These are phyloP conservation scores for Melanotaenia duboulayi DNA, from an alignment of 2,113 vertebrate genomes.

Conservation along the genomic window DNA sequence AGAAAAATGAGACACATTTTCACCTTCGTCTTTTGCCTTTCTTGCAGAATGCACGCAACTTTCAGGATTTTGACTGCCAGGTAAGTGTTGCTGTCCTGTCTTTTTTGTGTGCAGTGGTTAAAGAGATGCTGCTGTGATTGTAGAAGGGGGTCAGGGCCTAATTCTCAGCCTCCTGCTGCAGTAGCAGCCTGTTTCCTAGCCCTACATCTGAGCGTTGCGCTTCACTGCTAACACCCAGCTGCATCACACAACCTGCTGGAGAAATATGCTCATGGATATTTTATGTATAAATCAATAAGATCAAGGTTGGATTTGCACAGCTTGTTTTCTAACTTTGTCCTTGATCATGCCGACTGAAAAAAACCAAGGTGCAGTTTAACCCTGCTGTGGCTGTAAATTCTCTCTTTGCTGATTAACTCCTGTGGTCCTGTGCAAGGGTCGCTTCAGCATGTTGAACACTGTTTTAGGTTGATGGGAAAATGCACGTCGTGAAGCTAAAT, in stretches of 20 bases:
- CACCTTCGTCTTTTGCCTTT: constrained; percentile 19
- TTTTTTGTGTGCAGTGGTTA: neutral
- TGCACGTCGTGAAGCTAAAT: neutral
- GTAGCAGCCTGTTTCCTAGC: constrained; percentile 12
- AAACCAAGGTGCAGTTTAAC: too few species aligned
- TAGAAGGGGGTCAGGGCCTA: neutral
- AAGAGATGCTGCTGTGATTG: neutral
- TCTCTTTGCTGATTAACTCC: too few species aligned
- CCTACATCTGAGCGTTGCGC: constrained; percentile 10
- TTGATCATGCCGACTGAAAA: neutral
- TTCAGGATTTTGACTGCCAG: constrained; percentile 98
- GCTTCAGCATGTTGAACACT: too few species aligned
- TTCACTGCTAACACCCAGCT: neutral
- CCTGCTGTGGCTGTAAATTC: too few species aligned
- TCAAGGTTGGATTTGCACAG: neutral
- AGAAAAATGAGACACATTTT: neutral
- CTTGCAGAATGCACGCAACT: constrained; percentile 91
- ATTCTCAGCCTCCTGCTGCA: neutral
- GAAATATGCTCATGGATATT: neutral
- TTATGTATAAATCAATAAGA: neutral
- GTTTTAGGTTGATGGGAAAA: neutral
- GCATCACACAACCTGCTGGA: neutral
- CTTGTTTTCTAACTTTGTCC: neutral
- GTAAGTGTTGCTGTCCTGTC: constrained; percentile 77
- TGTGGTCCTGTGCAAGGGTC: too few species aligned